phyloP scores from a whole-genome alignment of 2,888 invertebrate species.

The Neoscelio sp. region DNA sequence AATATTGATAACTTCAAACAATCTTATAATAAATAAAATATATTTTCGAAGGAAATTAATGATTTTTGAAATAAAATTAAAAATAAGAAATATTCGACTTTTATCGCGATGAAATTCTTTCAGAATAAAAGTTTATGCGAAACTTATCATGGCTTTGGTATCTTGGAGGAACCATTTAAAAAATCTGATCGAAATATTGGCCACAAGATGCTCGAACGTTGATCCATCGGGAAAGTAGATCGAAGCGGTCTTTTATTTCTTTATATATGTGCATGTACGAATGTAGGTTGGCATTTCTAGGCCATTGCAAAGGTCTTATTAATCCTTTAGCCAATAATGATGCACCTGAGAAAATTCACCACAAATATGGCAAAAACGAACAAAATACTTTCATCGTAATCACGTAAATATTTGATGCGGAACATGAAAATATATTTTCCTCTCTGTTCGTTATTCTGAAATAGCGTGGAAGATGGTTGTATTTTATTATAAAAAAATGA shows the following conservation, averaged over 20 bases:
- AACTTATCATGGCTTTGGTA: neutral
- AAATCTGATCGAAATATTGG: conserved; percentile 4
- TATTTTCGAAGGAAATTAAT: neutral
- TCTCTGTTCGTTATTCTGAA: neutral
- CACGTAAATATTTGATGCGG: neutral
- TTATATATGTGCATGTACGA: conserved; percentile 11
- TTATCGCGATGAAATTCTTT: neutral
- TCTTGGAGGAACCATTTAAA: neutral
- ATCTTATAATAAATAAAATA: neutral
- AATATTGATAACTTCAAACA: too few relatives aligned
- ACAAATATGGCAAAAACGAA: neutral
- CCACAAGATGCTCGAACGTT: conserved; percentile 5
- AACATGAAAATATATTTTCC: neutral
- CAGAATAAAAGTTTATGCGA: neutral
- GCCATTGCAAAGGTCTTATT: conserved; percentile 37
- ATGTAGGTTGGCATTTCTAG: conserved; percentile 37
- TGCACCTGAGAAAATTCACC: conserved; percentile 1
- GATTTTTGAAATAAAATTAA: too few relatives aligned
- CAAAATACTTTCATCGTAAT: conserved; percentile 12
- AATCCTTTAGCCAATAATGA: conserved; percentile 26
- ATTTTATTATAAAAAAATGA: too few relatives aligned
- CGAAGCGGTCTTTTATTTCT: conserved; percentile 4
- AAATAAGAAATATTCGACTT: too few relatives aligned
- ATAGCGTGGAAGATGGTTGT: too few relatives aligned
- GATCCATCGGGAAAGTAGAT: conserved; percentile 2